Evolutionary conservation across 2,113 vertebrate species (phyloP).

Genomic region (Cygnus buccinator): DNA sequence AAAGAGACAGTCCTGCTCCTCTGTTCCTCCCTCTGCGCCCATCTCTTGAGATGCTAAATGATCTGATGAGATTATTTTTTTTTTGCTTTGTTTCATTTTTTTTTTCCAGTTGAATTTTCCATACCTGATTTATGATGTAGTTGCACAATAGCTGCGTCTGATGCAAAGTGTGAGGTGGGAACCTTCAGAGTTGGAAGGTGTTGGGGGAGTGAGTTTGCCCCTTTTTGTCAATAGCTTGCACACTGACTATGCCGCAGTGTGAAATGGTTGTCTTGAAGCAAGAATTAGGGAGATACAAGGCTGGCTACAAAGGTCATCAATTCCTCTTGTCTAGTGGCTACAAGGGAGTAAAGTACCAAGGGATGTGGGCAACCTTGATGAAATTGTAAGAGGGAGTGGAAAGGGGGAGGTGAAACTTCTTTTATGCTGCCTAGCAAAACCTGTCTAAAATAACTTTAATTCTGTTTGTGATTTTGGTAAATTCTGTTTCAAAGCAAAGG

Average conservation of each 20-base stretch:
- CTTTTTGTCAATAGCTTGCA: neutral
- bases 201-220: fast-evolving
- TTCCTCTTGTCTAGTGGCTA: neutral
- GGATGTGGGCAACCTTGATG: fast-evolving
- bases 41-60: neutral
- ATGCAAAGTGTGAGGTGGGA: neutral
- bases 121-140: neutral
- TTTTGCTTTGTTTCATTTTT: neutral
- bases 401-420: neutral
- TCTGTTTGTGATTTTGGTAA: neutral
- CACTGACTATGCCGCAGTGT: neutral
- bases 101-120: neutral
- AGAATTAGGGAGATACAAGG: neutral
- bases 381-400: neutral
- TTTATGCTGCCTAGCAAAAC: neutral
- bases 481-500: neutral
- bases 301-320: neutral
- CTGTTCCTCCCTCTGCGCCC: neutral
- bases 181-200: neutral
- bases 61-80: neutral
- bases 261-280: neutral
- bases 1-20: neutral
- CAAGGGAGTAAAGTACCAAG: neutral
- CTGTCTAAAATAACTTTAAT: neutral
- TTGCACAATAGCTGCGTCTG: neutral